A percentile compares a stretch with the other conserved stretches of the same genome.
phyloP scores from a whole-genome alignment of 2,113 vertebrate genomes.

The Lates calcarifer region DNA sequence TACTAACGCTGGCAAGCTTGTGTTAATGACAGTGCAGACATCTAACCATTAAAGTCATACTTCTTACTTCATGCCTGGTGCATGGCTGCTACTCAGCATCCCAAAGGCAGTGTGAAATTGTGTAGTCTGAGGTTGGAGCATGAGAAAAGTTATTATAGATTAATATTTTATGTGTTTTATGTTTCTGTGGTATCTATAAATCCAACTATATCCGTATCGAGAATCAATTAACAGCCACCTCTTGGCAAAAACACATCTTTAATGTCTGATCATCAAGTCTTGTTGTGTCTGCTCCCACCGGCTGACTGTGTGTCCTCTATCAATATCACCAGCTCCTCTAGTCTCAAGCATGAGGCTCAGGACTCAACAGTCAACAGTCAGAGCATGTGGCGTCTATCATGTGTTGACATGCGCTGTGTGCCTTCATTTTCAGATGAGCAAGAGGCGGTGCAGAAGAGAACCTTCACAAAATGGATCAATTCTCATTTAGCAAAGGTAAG shows the following conservation, averaged over 20 bases:
- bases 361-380: not conserved
- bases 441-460: conserved; percentile 97
- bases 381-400: conserved; percentile 3
- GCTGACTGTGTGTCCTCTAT: not conserved
- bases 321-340: not conserved
- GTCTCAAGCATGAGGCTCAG: not conserved
- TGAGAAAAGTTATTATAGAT: not conserved
- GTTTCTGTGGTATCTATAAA: conserved; percentile 13
- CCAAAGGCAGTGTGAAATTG: not conserved
- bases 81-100: conserved; percentile 4
- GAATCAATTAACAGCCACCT: conserved; percentile 2
- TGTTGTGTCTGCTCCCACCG: not conserved
- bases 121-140: not conserved
- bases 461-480: conserved; percentile 99
- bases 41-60: not conserved
- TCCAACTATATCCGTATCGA: not conserved
- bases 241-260: not conserved
- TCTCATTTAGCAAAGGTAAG: conserved; percentile 97
- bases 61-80: conserved; percentile 23
- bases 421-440: conserved; percentile 91
- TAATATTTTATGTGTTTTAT: conserved; percentile 39
- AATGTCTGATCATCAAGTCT: not conserved
- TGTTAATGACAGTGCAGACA: conserved; percentile 32
- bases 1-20: not conserved
- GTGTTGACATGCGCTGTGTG: conserved; percentile 37